Evolutionary conservation across 2,888 invertebrate genomes (phyloP).

Genomic region (Callinectes sapidus): DNA sequence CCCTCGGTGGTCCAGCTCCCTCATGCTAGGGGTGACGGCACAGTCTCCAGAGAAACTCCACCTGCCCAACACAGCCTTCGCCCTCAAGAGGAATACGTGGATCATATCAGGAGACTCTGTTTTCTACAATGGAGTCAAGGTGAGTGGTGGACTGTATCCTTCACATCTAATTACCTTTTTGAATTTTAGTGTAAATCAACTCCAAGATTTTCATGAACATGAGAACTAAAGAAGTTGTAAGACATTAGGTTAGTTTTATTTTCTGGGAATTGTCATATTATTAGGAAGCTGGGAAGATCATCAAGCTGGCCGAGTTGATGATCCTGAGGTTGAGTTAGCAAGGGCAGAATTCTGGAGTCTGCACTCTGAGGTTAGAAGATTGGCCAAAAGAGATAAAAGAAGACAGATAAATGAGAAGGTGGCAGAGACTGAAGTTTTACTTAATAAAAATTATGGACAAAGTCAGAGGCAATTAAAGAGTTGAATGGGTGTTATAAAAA

Average conservation of each 20-base stretch:
- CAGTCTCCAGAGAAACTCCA: conserved; percentile 83
- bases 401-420: too few species aligned
- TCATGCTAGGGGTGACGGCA: conserved; percentile 87
- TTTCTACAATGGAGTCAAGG: conserved; percentile 87
- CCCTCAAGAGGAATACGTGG: conserved; percentile 88
- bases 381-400: too few species aligned
- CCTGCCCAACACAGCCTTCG: conserved; percentile 84
- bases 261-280: background rate
- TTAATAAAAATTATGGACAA: too few species aligned
- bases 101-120: conserved; percentile 88
- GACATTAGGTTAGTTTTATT: background rate
- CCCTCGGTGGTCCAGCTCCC: conserved; percentile 85
- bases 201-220: background rate
- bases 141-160: conserved; percentile 74
- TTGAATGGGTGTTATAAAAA: too few species aligned
- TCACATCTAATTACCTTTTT: background rate
- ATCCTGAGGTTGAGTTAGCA: too few species aligned
- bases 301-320: too few species aligned
- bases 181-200: background rate
- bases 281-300: background rate
- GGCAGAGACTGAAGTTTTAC: too few species aligned
- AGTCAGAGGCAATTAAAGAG: too few species aligned
- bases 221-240: background rate
- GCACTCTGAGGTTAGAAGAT: too few species aligned
- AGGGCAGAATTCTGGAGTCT: too few species aligned